Conservation (phyloP, 2,797 vertebrate species). For the Delichon dasypus region DNA sequence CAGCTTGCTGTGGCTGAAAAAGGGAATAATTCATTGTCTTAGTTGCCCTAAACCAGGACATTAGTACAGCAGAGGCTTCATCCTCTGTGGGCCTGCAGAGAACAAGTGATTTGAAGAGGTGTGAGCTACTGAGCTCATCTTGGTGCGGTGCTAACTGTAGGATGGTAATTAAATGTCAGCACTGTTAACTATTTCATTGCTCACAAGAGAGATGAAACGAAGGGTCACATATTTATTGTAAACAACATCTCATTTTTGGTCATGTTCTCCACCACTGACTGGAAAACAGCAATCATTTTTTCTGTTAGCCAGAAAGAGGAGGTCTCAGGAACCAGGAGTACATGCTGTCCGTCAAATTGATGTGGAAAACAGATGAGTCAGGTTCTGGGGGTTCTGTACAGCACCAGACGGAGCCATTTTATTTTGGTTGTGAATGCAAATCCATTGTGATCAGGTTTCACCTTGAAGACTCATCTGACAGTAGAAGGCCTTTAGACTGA, state of each 20-base stretch:
- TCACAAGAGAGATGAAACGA: not conserved
- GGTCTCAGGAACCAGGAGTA: not conserved
- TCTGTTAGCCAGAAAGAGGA: not conserved
- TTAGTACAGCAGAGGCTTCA: not conserved
- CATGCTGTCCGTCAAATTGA: rapidly evolving
- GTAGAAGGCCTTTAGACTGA: not conserved
- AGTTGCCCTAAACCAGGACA: too few species aligned
- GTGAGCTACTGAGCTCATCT: not conserved
- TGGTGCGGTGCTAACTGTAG: not conserved
- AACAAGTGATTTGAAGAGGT: not conserved
- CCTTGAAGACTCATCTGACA: not conserved
- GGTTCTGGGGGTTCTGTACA: not conserved
- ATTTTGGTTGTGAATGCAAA: not conserved
- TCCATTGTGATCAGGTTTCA: not conserved
- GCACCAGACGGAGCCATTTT: not conserved
- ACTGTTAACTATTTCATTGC: not conserved
- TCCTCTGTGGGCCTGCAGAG: not conserved
- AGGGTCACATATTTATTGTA: not conserved
- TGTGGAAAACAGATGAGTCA: not conserved
- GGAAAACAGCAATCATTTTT: not conserved
- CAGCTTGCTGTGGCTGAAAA: not conserved
- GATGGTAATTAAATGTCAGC: not conserved
- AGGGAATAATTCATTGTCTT: not conserved
- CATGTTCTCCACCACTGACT: not conserved
- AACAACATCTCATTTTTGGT: not conserved